These are phyloP conservation scores for Leptobrachium ailaonicum DNA, from an alignment of 2,113 vertebrate species.

Conservation along the genomic window DNA sequence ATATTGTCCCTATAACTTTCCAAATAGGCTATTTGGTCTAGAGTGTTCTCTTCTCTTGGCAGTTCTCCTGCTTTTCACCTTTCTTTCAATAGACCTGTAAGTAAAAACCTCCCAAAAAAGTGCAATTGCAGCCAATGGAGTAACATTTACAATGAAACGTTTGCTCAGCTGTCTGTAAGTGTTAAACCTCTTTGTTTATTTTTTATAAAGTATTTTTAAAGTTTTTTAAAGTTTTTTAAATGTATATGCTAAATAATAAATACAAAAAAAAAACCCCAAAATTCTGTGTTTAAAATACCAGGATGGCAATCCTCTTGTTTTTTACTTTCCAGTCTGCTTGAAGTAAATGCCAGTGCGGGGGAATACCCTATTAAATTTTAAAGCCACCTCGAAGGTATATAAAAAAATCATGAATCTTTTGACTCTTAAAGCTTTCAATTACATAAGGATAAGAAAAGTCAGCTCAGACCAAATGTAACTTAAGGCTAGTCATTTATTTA, in stretches of 20 bases:
- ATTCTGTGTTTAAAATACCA: slow-evolving; percentile 32
- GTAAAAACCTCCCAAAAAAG: too few species aligned
- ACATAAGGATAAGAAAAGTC: slow-evolving; percentile 18
- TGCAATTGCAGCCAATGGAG: background rate
- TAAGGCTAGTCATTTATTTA: slow-evolving; percentile 26
- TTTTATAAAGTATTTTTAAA: too few species aligned
- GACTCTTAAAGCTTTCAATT: slow-evolving; percentile 29
- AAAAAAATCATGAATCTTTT: slow-evolving; percentile 45
- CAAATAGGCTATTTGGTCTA: too few species aligned
- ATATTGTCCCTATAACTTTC: too few species aligned
- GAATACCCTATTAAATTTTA: slow-evolving; percentile 42
- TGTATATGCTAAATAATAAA: slow-evolving; percentile 23
- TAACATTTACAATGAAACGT: background rate
- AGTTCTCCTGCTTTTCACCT: too few species aligned
- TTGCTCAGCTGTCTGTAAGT: background rate
- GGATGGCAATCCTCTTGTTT: slow-evolving; percentile 24
- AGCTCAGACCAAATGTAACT: slow-evolving; percentile 15
- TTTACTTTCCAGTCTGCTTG: background rate
- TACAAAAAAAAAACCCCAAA: background rate
- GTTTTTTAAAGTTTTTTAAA: too few species aligned
- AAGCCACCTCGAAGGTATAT: slow-evolving; percentile 36
- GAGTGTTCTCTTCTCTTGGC: too few species aligned
- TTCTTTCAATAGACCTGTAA: too few species aligned
- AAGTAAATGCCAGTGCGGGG: slow-evolving; percentile 18
- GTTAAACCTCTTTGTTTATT: background rate